Evolutionary conservation across 2,888 invertebrate species (phyloP).

Genomic region (Ethmia dodecea): DNA sequence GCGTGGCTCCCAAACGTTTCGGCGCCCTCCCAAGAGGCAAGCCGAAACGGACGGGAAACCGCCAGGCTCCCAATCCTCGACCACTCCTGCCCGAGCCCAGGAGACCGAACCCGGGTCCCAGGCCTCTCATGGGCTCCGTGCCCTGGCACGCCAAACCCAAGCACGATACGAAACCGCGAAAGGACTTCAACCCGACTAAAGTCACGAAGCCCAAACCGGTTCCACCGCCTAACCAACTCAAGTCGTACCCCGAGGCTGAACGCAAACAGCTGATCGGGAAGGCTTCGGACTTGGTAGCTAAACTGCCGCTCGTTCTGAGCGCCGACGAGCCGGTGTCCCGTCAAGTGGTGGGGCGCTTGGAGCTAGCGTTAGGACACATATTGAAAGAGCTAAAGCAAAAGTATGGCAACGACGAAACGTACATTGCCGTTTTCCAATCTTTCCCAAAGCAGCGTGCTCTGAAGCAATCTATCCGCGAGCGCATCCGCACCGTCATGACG

Average conservation of each 20-base stretch:
- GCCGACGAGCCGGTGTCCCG: slow-evolving; percentile 33
- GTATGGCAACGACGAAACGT: slow-evolving; percentile 12
- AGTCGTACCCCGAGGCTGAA: slow-evolving; percentile 21
- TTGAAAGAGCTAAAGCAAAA: slow-evolving; percentile 40
- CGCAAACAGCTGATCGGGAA: slow-evolving; percentile 25
- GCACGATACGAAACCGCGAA: slow-evolving; percentile 10
- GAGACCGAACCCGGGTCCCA: background rate
- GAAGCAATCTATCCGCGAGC: slow-evolving; percentile 49
- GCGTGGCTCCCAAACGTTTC: slow-evolving; percentile 31
- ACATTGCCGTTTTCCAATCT: slow-evolving; percentile 20
- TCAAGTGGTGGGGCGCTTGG: slow-evolving; percentile 50
- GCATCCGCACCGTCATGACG: slow-evolving; percentile 43
- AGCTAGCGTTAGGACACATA: slow-evolving; percentile 50
- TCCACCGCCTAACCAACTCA: slow-evolving; percentile 26
- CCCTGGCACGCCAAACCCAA: slow-evolving; percentile 17
- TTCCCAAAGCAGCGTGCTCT: slow-evolving; percentile 28
- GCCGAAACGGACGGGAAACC: background rate
- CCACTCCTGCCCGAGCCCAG: background rate
- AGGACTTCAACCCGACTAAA: slow-evolving; percentile 33
- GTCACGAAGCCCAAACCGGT: slow-evolving; percentile 31
- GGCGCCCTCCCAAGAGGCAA: slow-evolving; percentile 12
- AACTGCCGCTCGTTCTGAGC: slow-evolving; percentile 21
- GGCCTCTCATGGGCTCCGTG: slow-evolving; percentile 7
- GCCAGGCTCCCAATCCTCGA: background rate
- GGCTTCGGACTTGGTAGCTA: slow-evolving; percentile 9